Conservation (phyloP, 2,888 invertebrate genomes). For the Drosophila barbarae region DNA sequence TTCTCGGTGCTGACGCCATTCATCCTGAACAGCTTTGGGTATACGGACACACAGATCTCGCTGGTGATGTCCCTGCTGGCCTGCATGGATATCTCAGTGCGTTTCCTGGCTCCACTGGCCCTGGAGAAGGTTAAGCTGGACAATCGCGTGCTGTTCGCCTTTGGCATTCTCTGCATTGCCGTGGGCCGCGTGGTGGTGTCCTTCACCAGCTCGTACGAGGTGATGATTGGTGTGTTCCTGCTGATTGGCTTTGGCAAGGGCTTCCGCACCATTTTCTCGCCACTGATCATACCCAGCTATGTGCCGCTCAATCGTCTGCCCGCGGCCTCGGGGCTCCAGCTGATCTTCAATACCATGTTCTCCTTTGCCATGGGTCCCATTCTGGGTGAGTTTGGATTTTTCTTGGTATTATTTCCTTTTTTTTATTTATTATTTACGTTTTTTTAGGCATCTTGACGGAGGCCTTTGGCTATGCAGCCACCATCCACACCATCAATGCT, state of each 20-base stretch:
- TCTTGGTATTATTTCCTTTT: background rate
- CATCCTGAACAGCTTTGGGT: constrained; percentile 84
- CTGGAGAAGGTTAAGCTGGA: constrained; percentile 86
- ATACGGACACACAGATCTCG: constrained; percentile 82
- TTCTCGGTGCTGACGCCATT: constrained; percentile 88
- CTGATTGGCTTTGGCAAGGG: constrained; percentile 87
- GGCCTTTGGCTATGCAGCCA: constrained; percentile 64
- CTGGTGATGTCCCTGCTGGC: constrained; percentile 86
- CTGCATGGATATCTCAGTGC: constrained; percentile 83
- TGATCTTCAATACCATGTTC: constrained; percentile 84
- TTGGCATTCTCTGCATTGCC: constrained; percentile 82
- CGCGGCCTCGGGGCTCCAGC: constrained; percentile 86
- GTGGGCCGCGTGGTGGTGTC: constrained; percentile 73
- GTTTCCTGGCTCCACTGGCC: constrained; percentile 85
- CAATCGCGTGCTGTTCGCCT: constrained; percentile 85
- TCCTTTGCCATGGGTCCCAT: constrained; percentile 83
- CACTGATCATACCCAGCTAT: constrained; percentile 86
- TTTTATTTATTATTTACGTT: too few species aligned
- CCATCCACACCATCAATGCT: constrained; percentile 73
- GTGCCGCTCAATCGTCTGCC: constrained; percentile 86
- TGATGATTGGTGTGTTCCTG: constrained; percentile 82
- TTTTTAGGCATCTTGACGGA: constrained; percentile 71
- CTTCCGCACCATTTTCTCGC: constrained; percentile 87
- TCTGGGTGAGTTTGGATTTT: constrained; percentile 81
- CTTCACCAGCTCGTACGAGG: constrained; percentile 81